Conservation (phyloP, 2,797 vertebrate genomes). For the Remorina albescens region DNA sequence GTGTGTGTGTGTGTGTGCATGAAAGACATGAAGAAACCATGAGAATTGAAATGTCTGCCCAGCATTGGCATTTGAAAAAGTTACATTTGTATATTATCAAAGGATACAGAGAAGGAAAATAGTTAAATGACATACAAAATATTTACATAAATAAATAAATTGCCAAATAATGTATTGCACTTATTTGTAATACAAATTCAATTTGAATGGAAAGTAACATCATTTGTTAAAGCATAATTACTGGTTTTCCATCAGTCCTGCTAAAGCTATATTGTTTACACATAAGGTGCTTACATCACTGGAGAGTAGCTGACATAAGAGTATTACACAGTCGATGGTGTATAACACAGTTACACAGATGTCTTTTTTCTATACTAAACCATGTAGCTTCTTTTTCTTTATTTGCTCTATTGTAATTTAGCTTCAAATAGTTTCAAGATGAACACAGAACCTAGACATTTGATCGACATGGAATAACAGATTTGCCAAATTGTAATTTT, state of each 20-base stretch:
- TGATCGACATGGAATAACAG: neutral
- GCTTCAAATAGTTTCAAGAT: neutral
- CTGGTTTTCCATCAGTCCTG: neutral
- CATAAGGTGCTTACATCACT: conserved; percentile 34
- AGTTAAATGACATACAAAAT: neutral
- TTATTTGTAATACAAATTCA: neutral
- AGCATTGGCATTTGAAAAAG: neutral
- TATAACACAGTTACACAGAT: neutral
- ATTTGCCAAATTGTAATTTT: neutral
- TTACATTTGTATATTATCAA: neutral
- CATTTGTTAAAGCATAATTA: neutral
- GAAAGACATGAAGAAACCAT: neutral
- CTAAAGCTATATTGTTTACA: neutral
- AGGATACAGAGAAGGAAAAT: neutral
- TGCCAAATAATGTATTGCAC: neutral
- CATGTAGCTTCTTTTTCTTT: neutral
- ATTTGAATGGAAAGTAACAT: neutral
- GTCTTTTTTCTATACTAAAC: neutral
- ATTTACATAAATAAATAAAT: neutral
- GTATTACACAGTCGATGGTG: conserved; percentile 21
- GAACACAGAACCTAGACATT: neutral
- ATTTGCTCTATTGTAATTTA: neutral
- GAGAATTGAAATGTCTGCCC: neutral
- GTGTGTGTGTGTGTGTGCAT: neutral
- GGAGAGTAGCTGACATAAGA: conserved; percentile 20